Base-by-base conservation (phyloP, 1,140 invertebrate genomes). In the Nomia melanderi region DNA sequence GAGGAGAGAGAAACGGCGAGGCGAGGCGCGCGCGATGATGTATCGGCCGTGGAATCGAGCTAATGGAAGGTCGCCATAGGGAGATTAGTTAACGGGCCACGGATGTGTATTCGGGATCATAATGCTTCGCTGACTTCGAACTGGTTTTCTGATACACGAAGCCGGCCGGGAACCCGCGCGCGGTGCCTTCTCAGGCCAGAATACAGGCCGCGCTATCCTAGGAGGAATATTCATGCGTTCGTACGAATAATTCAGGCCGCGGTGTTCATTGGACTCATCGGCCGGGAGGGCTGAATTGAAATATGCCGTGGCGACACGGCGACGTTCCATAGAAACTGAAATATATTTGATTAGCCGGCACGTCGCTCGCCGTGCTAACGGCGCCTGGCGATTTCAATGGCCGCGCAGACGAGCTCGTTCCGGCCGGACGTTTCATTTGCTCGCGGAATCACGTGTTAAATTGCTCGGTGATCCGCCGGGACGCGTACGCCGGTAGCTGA, bases 61-160 rank as follows among this genome's bases (percentile, higher is more conserved):
- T 88, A 87, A 88, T 88, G 82, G 84, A 87, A 82, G 84, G 79
- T 78, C 81, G 79, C 77, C 69, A 73, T 81, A 86, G 78, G 77
- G 63, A 86, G 86, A 88, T 88, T 87, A 88, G 87, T 88, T 86
- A 84, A 88, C 85, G 80, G 79, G 72, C 77, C 82, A 78, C 72
- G 77, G 66, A 83, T 84, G 83, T 74, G 72, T 85, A 84, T 84
- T 86, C 86, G 84, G 76, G 80, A 83, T 85, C 84, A 88, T 88
- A 87, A 87, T 86, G 87, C 84, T 84, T 86, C 78, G 74, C 77
- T 73, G 78, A 70, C 74, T 84, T 72, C 72, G 81, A 89, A 89
- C 87, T 86, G 86, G 87, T 89, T 88, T 44, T 86, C 65, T 27
- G 56, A 79, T 63, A 59, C 50, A 56, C 81, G 59, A 20, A 50